Evolutionary conservation across 2,113 vertebrate genomes (phyloP).

Genomic region (Cepphus grylle): DNA sequence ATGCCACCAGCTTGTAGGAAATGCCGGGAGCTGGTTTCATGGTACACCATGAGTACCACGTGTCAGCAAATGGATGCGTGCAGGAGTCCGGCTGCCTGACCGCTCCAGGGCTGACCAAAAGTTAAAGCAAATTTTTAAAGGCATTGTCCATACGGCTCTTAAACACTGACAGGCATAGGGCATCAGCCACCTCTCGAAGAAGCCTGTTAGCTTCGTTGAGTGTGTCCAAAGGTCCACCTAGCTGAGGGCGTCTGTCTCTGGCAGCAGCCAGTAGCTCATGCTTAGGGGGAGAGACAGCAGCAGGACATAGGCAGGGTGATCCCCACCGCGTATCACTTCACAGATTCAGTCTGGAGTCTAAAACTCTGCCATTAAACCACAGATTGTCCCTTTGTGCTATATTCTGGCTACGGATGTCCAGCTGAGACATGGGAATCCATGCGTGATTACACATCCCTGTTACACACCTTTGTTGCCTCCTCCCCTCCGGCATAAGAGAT

Average conservation of each 20-base stretch:
- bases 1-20: accelerated
- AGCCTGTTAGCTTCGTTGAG: neutral
- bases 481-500: neutral
- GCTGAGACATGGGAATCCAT: neutral
- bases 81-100: neutral
- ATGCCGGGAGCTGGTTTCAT: neutral
- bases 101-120: neutral
- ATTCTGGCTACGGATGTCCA: neutral
- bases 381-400: neutral
- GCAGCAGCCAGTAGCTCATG: neutral
- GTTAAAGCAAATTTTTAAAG: neutral
- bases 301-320: neutral
- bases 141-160: neutral
- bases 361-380: neutral
- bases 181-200: neutral
- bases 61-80: neutral
- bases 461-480: neutral
- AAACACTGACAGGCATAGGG: neutral
- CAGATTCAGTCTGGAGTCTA: neutral
- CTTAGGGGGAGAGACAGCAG: neutral
- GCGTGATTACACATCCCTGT: neutral
- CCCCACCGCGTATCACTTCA: accelerated
- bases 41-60: neutral
- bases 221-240: neutral
- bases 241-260: neutral